These are phyloP conservation scores for Acridotheres tristis DNA, from an alignment of 2,797 vertebrate species.

Conservation along the genomic window DNA sequence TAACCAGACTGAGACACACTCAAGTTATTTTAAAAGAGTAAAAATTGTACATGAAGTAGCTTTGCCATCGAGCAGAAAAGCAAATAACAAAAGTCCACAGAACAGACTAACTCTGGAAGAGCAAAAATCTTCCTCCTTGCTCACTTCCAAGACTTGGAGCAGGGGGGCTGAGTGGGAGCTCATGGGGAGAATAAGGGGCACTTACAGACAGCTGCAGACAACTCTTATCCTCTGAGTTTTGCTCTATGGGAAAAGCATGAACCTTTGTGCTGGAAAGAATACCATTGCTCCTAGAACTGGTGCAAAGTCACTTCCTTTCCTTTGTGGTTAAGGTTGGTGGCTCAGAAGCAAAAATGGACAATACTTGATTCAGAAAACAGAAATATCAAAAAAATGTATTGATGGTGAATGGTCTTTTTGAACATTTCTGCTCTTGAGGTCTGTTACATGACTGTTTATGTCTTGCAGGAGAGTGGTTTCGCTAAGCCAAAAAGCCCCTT, in stretches of 20 bases:
- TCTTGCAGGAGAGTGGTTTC: neutral
- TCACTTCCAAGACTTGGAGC: neutral
- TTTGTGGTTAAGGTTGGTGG: neutral
- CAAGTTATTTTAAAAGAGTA: neutral
- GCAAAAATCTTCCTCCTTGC: neutral
- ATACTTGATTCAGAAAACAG: neutral
- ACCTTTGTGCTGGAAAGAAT: neutral
- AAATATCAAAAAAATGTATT: neutral
- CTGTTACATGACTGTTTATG: neutral
- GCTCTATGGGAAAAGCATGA: neutral
- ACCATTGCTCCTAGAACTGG: neutral
- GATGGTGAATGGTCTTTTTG: neutral
- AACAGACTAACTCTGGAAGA: neutral
- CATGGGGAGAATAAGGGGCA: accelerated
- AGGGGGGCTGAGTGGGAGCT: accelerated
- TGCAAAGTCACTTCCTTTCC: neutral
- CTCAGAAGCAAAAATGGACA: neutral
- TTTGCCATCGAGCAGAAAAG: neutral
- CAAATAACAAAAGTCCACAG: neutral
- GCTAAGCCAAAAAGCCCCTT: neutral
- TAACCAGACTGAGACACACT: neutral
- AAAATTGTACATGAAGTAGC: neutral
- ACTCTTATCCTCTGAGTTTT: neutral
- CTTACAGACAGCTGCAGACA: neutral
- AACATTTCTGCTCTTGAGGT: neutral